phyloP scores from a whole-genome alignment of 2,888 invertebrate genomes.

The Crioceris asparagi region DNA sequence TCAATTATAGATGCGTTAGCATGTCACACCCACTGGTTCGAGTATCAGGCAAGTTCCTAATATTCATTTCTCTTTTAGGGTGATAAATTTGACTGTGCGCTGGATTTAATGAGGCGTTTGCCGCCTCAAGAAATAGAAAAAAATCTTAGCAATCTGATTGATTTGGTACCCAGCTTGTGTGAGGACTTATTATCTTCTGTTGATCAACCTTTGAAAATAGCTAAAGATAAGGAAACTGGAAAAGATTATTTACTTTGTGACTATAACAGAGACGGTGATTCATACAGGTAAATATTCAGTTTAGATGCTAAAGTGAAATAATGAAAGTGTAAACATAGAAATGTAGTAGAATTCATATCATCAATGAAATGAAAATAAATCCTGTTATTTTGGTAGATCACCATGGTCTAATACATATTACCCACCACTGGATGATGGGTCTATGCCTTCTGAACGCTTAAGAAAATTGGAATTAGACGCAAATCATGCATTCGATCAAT shows the following conservation, averaged over 20 bases:
- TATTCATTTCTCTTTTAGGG: slow-evolving; percentile 47
- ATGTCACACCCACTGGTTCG: background rate
- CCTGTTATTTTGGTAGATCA: slow-evolving; percentile 50
- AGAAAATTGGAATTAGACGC: slow-evolving; percentile 95
- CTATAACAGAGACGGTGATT: slow-evolving; percentile 96
- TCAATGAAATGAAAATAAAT: no score
- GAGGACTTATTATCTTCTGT: slow-evolving; percentile 84
- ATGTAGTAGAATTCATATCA: no score
- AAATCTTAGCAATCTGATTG: slow-evolving; percentile 94
- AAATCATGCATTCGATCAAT: slow-evolving; percentile 97
- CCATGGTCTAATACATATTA: slow-evolving; percentile 99
- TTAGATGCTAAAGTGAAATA: no score
- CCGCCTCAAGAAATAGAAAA: slow-evolving; percentile 99
- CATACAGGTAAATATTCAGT: slow-evolving; percentile 58
- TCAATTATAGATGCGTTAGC: no score
- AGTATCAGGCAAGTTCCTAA: background rate
- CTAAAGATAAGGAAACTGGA: slow-evolving; percentile 86
- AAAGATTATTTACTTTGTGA: slow-evolving; percentile 97
- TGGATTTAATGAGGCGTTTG: slow-evolving; percentile 96
- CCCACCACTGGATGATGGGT: slow-evolving; percentile 95
- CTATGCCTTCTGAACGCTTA: slow-evolving; percentile 93
- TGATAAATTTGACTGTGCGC: slow-evolving; percentile 95
- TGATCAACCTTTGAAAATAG: slow-evolving; percentile 72
- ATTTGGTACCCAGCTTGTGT: slow-evolving; percentile 89
- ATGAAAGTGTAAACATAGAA: no score